Evolutionary conservation across 2,113 vertebrate genomes (phyloP).

Genomic region (Notothenia rossii): DNA sequence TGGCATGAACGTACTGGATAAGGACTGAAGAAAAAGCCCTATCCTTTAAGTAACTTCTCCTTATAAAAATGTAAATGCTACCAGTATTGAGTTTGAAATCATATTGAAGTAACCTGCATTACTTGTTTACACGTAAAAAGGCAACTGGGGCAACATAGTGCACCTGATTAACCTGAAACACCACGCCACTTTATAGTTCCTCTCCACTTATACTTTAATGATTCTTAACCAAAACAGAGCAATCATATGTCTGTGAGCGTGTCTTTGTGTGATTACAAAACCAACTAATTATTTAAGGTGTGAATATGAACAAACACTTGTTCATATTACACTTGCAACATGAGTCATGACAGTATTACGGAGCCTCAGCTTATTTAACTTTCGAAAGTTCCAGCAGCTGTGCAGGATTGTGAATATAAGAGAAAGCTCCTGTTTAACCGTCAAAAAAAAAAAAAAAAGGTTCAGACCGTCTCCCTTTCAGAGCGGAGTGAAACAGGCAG

Average conservation of each 20-base stretch:
- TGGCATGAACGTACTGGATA: not conserved
- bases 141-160: no score
- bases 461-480: constrained; percentile 39
- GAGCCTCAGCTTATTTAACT: constrained; percentile 25
- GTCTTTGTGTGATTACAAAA: not conserved
- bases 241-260: not conserved
- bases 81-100: not conserved
- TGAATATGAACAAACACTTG: not conserved
- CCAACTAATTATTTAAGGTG: constrained; percentile 9
- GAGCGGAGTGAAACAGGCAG: constrained; percentile 46
- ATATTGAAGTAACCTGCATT: not conserved
- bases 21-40: no score
- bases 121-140: not conserved
- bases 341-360: not conserved
- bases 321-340: no score
- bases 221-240: not conserved
- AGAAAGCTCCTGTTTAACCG: constrained; percentile 54
- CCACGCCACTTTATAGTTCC: not conserved
- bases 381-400: constrained; percentile 40
- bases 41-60: not conserved
- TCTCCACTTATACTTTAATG: not conserved
- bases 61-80: not conserved
- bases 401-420: constrained; percentile 47
- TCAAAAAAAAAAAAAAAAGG: constrained; percentile 45
- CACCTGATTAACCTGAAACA: constrained; percentile 20